phyloP scores from a whole-genome alignment of 2,888 invertebrate genomes.

The Yponomeuta sedellus region DNA sequence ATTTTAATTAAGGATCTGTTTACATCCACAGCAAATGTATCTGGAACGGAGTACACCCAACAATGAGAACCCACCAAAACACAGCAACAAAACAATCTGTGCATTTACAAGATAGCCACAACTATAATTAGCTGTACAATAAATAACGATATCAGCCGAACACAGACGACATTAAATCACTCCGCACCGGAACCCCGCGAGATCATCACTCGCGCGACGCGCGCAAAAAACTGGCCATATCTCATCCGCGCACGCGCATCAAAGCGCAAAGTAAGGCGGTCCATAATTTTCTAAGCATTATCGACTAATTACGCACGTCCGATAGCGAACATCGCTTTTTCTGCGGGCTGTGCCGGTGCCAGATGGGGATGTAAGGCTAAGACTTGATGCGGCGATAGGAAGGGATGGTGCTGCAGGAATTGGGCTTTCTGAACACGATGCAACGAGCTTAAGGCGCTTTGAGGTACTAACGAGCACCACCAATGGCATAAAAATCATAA shows the following conservation, averaged over 20 bases:
- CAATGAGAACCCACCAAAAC: no score
- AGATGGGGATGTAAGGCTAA: background rate
- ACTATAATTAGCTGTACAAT: background rate
- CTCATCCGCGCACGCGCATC: constrained; percentile 39
- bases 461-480: no score
- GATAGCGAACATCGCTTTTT: constrained; percentile 26
- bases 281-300: constrained; percentile 52
- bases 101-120: background rate
- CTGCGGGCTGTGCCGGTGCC: background rate
- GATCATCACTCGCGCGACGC: constrained; percentile 35
- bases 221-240: constrained; percentile 37
- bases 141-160: background rate
- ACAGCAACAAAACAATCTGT: background rate
- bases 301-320: constrained; percentile 48
- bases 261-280: constrained; percentile 30
- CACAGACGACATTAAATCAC: constrained; percentile 28
- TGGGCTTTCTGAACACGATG: no score
- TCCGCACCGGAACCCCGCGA: constrained; percentile 46
- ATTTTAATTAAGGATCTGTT: no score
- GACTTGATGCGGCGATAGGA: background rate
- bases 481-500: no score
- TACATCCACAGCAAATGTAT: no score
- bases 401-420: no score
- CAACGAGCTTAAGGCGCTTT: no score
- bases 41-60: no score